Base-by-base conservation (phyloP, 1,140 invertebrate species). In the Riptortus pedestris region DNA sequence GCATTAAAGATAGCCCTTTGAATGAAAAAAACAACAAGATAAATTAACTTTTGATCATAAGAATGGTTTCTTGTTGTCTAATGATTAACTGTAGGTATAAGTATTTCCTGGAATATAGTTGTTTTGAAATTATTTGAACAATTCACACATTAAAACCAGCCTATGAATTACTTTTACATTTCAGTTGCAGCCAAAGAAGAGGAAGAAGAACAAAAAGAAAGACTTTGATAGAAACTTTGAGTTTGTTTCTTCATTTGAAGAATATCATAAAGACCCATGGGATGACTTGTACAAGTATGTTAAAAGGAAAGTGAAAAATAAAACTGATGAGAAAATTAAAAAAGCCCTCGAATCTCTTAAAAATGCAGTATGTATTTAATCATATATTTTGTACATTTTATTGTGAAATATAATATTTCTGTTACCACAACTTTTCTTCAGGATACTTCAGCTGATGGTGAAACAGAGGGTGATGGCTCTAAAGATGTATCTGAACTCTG, bases 321-420 rank as follows among this genome's bases (percentile, higher is more conserved):
- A 89, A 72, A 77, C 89, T 3, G 90, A 93, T 76, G 90, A 93
- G 62, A 93, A 91, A 77, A 93, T 89, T 69, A 82, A 80, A 67
- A 83, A 79, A 72, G 75, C 83, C 2, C 75, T 84, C 68, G 69
- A 76, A 73, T 70, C 80, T 12, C 74, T 73, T 59, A 74, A 70
- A 60, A 70, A 70, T 72, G 11, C 29, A n/a, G 76, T 73, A 65
- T 70, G 69, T 73, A 65, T 64, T 65, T 52, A 26, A 26, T 59
- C n/a, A n/a, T n/a, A 11, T n/a, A 31, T 16, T 26, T 28, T 66
- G 24, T 58, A 26, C 18, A 5, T 45, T 60, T 62, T 61, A 38
- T 38, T n/a, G 20, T 65, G 64, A 20, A 3, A 20, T 18, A 24
- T 9, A 28, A 64, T 24, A 18, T 33, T 66, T 11, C 1, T 26